These are phyloP conservation scores for Brachionus paranguensis DNA, from an alignment of 1,140 invertebrate genomes.

Conservation along the genomic window DNA sequence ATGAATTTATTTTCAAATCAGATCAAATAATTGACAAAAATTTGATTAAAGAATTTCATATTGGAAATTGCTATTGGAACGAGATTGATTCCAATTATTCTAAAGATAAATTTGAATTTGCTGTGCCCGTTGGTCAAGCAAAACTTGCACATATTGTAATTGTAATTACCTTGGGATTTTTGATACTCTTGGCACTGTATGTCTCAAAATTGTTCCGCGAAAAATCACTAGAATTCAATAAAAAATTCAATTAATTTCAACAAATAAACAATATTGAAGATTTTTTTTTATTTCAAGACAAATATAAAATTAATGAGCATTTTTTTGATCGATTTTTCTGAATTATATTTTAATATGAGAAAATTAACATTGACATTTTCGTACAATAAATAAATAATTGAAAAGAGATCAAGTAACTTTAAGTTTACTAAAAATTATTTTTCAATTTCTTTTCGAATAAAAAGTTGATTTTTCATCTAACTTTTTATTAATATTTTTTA, in stretches of 20 bases:
- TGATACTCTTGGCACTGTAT: neutral
- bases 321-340: neutral
- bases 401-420: neutral
- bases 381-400: neutral
- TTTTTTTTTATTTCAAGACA: neutral
- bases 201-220: neutral
- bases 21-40: neutral
- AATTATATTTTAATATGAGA: neutral
- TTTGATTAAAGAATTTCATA: neutral
- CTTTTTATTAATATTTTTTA: too few relatives aligned
- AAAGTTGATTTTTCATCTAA: too few relatives aligned
- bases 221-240: neutral
- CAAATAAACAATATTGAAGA: neutral
- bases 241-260: neutral
- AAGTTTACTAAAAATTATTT: too few relatives aligned
- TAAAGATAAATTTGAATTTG: neutral
- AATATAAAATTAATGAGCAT: neutral
- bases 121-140: neutral
- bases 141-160: neutral
- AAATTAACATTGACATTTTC: neutral
- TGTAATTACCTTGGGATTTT: neutral
- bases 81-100: neutral
- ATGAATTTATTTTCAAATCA: neutral
- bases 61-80: neutral
- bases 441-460: too few relatives aligned